Evolutionary conservation across 1,140 invertebrate genomes (phyloP), one percentile per base, ranked within the genome.

Genomic region (Procambarus clarkii): DNA sequence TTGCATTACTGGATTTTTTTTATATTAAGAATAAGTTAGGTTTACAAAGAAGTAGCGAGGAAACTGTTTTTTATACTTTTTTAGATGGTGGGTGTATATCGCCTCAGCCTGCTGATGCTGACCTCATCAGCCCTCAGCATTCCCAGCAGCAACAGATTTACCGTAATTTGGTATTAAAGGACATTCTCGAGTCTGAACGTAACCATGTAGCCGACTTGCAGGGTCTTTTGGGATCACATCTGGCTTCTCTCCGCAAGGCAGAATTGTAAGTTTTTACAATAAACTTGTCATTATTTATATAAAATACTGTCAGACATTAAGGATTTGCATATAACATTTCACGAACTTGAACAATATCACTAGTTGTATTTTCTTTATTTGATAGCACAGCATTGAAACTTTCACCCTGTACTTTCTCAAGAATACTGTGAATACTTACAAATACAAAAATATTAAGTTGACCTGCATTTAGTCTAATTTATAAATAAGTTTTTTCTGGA

Each of bases 171-270:
- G 97, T 98, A n/a, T 95, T 99, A 78, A 97, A 98, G 94, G 98
- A 98, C 95, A 96, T 99, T 48, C 96, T 98, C 89, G 98, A 99
- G 93, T 98, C 98, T 46, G 98, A 99, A 94, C 97, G 96, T 93
- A 96, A 97, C 0, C 97, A 98, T 95, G 97, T 99, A 60, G 96
- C 96, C 58, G 98, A 99, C 95, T 95, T 99, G 93, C 97, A 98
- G 93, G 97, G 96, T 81, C 95, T 99, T 94, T 93, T 82, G 18
- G 45, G 50, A 24, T 34, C 45, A 13, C 60, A 89, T 24, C 64
- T 89, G 45, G 74, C 50, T 74, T 60, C 60, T 45, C 78, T 89
- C 18, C 78, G 50, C 79, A 82, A 89, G 80, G 60, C 87, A 46
- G 87, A 89, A 44, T 34, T 89, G 87, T 89, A 76, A 89, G 87